A percentile compares a stretch with the other conserved stretches of the same genome.
Evolutionary conservation across 2,888 invertebrate species (phyloP).

Genomic region (Dendrolimus houi): DNA sequence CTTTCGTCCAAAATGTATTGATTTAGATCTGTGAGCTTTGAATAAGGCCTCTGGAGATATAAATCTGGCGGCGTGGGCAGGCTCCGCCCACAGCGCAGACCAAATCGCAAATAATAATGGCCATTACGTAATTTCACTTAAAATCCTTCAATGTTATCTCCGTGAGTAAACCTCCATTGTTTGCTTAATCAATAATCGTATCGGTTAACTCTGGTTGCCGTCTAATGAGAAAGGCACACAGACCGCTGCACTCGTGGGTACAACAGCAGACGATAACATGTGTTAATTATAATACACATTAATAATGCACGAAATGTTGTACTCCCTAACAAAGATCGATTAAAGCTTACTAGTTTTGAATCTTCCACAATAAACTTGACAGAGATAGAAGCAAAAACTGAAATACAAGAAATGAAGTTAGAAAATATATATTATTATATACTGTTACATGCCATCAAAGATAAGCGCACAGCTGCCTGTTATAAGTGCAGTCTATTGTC

Average conservation of each 20-base stretch:
- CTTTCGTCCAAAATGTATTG: no score
- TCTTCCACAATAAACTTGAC: no score
- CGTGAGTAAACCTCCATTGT: not conserved
- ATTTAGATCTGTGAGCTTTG: no score
- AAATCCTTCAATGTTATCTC: not conserved
- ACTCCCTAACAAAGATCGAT: not conserved
- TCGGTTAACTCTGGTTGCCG: not conserved
- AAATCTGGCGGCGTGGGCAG: not conserved
- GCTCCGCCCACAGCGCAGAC: not conserved
- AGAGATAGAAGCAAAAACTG: no score
- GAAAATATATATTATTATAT: no score
- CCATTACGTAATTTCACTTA: not conserved
- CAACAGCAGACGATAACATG: not conserved
- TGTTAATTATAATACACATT: not conserved
- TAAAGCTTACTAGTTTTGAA: not conserved
- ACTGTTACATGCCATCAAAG: no score
- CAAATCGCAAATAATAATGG: not conserved
- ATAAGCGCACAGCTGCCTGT: no score
- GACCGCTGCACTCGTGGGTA: not conserved
- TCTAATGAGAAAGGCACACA: not conserved
- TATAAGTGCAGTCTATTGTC: no score
- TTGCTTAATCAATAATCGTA: not conserved
- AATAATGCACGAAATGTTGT: not conserved
- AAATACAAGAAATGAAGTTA: no score
- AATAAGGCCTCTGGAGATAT: no score